A percentile compares a stretch with the other conserved stretches of the same genome.
Evolutionary conservation across 2,888 invertebrate genomes (phyloP).

Genomic region (Myopa tessellatipennis): DNA sequence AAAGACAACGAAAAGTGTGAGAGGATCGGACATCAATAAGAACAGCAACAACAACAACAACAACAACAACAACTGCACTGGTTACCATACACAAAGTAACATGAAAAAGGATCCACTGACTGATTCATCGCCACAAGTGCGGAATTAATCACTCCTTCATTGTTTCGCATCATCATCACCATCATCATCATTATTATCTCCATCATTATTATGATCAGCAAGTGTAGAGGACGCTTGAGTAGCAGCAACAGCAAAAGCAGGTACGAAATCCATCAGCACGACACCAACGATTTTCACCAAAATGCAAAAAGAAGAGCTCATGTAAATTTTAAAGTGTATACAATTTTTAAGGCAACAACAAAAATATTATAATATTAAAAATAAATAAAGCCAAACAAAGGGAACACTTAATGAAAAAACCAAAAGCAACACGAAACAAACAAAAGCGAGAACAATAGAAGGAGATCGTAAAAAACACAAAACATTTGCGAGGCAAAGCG

Average conservation of each 20-base stretch:
- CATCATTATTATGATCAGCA: background rate
- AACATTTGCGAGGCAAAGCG: too few relatives aligned
- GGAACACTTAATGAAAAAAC: background rate
- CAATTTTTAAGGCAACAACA: background rate
- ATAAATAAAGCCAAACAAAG: background rate
- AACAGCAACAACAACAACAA: background rate
- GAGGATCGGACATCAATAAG: background rate
- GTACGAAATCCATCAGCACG: too few relatives aligned
- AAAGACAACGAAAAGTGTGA: background rate
- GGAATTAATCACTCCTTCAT: constrained; percentile 30
- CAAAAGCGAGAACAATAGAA: too few relatives aligned
- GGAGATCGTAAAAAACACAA: too few relatives aligned
- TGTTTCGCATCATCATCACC: background rate
- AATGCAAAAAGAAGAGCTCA: too few relatives aligned
- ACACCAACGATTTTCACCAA: too few relatives aligned
- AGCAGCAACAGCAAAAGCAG: too few relatives aligned
- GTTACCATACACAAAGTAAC: background rate
- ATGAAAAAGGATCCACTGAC: background rate
- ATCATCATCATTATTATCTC: background rate
- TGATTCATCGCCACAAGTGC: constrained; percentile 37
- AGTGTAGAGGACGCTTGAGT: background rate
- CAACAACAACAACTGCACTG: background rate
- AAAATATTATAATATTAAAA: background rate
- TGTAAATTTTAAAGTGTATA: too few relatives aligned
- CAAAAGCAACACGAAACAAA: too few relatives aligned